These are phyloP conservation scores for Macropis europaea DNA, from an alignment of 2,888 invertebrate genomes.

Conservation along the genomic window DNA sequence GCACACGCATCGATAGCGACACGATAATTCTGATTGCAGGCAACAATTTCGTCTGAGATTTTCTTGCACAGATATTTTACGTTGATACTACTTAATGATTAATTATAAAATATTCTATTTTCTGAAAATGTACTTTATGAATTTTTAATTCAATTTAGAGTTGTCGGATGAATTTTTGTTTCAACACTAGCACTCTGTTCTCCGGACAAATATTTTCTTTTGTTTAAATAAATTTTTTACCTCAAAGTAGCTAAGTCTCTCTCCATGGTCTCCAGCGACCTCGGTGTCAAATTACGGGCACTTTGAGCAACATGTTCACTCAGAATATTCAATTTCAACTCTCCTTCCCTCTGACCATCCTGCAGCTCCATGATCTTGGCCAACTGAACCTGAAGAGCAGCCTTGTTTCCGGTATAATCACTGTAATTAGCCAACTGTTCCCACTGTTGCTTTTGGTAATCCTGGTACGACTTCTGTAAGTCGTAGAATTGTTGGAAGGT, in stretches of 20 bases:
- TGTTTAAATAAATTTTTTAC: slow-evolving; percentile 67
- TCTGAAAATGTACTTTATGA: too few species aligned
- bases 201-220: too few species aligned
- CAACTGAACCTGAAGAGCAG: slow-evolving; percentile 90
- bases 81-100: too few species aligned
- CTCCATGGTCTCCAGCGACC: slow-evolving; percentile 92
- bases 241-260: slow-evolving; percentile 88
- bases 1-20: too few species aligned
- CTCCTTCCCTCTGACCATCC: slow-evolving; percentile 88
- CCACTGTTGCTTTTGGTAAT: slow-evolving; percentile 94
- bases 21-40: too few species aligned
- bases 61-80: too few species aligned
- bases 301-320: slow-evolving; percentile 87
- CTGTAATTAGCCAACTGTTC: slow-evolving; percentile 91
- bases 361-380: slow-evolving; percentile 90
- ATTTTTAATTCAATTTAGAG: too few species aligned
- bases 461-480: slow-evolving; percentile 91
- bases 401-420: slow-evolving; percentile 93
- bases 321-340: slow-evolving; percentile 88
- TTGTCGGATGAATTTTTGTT: too few species aligned
- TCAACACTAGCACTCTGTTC: too few species aligned
- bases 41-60: too few species aligned
- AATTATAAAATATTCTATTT: too few species aligned
- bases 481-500: slow-evolving; percentile 93
- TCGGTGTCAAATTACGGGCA: slow-evolving; percentile 86